Base-by-base conservation (phyloP, 2,113 vertebrate species). In the Prunella himalayana region DNA sequence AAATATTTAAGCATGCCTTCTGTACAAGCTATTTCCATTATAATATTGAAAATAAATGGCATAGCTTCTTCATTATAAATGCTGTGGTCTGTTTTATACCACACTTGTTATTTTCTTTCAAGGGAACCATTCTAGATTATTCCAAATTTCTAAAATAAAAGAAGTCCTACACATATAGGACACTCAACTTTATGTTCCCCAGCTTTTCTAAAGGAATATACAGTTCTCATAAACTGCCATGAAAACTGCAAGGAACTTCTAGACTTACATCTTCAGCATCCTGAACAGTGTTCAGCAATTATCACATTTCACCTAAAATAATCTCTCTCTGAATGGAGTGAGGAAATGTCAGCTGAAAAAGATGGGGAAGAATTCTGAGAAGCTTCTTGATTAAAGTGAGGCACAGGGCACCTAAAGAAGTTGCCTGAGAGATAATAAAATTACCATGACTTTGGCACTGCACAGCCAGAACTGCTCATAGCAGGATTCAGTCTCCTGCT, bases 1-100 rank as follows among this genome's bases (percentile, higher is more conserved):
- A 95, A 90, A 59, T 87, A 85, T 87, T 85, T 93, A 85, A 72
- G 54, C 57, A 72, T 61, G 45, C 15, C 80, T 89, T 89, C 83
- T 84, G n/a, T 45, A 56, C 37, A 84, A 91, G 25, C 28, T 85
- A 49, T 92, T 91, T 75, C 53, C 69, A 79, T 66, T 75, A 63
- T 49, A 86, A 41, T 30, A 64, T 1, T 56, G 47, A 73, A 90
- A 90, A 88, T 61, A 90, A 86, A 84, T 31, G 7, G 5, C 30
- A 65, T 4, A 66, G 16, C 33, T 86, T 82, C 57, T 68, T 86
- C 50, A 50, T 22, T 80, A 37, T 65, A 63, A 86, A 77, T 25
- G 23, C 42, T 83, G 7, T 41, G 16, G 23, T 44, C 54, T 87
- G 68, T 84, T 90, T 83, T 37, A 53, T 57, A 57, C 12, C 23